Evolutionary conservation across 92 coral and sea anemone species (phyloP).

Genomic region (Muricea muricata): DNA sequence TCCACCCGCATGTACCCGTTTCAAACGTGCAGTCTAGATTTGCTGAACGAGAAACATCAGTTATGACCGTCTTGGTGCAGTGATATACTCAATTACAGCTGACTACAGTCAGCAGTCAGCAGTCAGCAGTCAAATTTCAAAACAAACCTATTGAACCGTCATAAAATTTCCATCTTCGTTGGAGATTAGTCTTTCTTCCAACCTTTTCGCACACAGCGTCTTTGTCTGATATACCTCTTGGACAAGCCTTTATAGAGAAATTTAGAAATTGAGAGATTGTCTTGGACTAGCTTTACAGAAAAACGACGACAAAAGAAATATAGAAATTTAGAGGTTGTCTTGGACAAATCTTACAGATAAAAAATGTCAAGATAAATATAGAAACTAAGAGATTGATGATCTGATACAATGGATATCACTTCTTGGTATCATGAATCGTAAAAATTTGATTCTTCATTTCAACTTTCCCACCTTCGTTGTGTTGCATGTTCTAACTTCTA

Average conservation of each 20-base stretch:
- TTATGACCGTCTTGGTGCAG: background rate
- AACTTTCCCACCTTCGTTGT: background rate
- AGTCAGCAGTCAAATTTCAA: too few species aligned
- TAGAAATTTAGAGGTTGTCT: too few species aligned
- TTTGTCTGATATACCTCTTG: background rate
- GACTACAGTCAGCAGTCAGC: too few species aligned
- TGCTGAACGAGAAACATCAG: background rate
- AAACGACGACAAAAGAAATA: too few species aligned
- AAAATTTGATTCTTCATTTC: background rate
- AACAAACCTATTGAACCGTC: conserved; percentile 20
- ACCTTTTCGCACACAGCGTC: background rate
- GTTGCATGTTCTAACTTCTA: background rate
- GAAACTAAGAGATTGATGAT: too few species aligned
- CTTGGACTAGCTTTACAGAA: too few species aligned
- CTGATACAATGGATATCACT: too few species aligned
- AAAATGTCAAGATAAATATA: too few species aligned
- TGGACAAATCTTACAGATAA: too few species aligned
- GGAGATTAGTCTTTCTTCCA: background rate
- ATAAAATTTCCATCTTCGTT: conserved; percentile 10
- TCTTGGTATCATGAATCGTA: too few species aligned
- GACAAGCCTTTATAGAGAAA: conserved; percentile 8
- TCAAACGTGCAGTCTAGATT: conserved; percentile 1
- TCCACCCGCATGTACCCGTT: background rate
- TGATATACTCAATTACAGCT: too few species aligned
- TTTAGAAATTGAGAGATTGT: too few species aligned